These are phyloP conservation scores for Polyodon spathula DNA, from an alignment of 2,113 vertebrate species.

Conservation along the genomic window DNA sequence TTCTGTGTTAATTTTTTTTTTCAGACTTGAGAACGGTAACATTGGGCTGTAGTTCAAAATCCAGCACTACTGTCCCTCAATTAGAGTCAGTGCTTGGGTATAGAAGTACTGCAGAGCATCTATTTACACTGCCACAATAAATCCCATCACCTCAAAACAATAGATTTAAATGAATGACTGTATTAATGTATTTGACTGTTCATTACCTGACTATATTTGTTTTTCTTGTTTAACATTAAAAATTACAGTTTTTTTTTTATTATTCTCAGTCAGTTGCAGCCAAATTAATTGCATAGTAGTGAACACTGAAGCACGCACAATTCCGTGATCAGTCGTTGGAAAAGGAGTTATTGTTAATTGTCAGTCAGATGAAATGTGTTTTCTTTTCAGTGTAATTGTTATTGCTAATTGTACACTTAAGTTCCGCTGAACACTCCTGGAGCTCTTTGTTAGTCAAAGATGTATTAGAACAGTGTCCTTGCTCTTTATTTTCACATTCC, in stretches of 20 bases:
- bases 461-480: too few relatives aligned
- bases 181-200: constrained; percentile 11
- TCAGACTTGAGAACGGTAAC: too few relatives aligned
- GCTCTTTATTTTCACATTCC: too few relatives aligned
- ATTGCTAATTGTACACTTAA: constrained; percentile 46
- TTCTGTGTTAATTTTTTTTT: too few relatives aligned
- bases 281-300: constrained; percentile 47
- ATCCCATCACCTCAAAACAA: not conserved
- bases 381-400: constrained; percentile 51
- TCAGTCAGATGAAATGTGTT: constrained; percentile 48
- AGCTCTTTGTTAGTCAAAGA: too few relatives aligned
- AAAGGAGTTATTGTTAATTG: constrained; percentile 64
- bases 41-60: too few relatives aligned
- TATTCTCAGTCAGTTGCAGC: constrained; percentile 47
- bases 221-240: constrained; percentile 46
- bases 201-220: constrained; percentile 22
- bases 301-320: constrained; percentile 56
- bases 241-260: constrained; percentile 32
- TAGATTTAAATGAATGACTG: constrained; percentile 28
- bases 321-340: constrained; percentile 50
- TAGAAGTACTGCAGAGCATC: too few relatives aligned
- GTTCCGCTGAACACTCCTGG: not conserved
- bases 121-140: not conserved
- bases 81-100: too few relatives aligned
- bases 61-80: too few relatives aligned